Conservation (phyloP, 2,888 invertebrate species). For the Cheilosia soror region DNA sequence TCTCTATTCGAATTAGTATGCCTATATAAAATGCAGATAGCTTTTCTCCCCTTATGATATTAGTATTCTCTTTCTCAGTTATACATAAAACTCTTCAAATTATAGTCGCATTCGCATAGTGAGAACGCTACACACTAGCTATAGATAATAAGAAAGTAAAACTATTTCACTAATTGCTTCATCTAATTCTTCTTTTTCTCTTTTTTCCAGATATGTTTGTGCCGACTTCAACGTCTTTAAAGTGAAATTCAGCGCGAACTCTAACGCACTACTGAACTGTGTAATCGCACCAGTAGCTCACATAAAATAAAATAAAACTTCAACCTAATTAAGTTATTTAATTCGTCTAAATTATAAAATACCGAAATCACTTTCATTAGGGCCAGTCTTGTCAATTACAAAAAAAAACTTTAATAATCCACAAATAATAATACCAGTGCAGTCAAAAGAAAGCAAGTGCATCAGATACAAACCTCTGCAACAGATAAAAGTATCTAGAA, state of each 20-base stretch:
- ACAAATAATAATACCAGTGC: constrained; percentile 17
- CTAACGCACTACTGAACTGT: constrained; percentile 9
- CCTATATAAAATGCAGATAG: neutral
- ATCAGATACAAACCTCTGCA: neutral
- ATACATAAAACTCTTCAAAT: neutral
- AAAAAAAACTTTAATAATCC: constrained; percentile 16
- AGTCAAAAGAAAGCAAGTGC: constrained; percentile 50
- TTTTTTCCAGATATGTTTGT: constrained; percentile 44
- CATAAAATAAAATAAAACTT: constrained; percentile 1
- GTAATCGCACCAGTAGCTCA: neutral
- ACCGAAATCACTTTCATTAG: constrained; percentile 34
- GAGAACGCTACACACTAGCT: neutral
- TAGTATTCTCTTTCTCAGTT: too few species aligned
- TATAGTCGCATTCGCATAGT: too few species aligned
- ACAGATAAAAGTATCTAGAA: neutral
- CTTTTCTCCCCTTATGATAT: neutral
- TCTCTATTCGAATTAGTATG: neutral
- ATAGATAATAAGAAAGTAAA: constrained; percentile 42
- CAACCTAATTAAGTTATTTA: constrained; percentile 45
- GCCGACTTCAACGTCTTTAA: constrained; percentile 15
- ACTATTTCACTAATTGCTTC: constrained; percentile 44
- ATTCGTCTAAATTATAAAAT: constrained; percentile 7
- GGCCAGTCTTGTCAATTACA: constrained; percentile 5
- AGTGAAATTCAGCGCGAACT: constrained; percentile 52
- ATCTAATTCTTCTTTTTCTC: constrained; percentile 24